Percentiles rank a stretch among this genome's conserved stretches.
Evolutionary conservation across 2,113 vertebrate species (phyloP).

Genomic region (Gambusia holbrooki): DNA sequence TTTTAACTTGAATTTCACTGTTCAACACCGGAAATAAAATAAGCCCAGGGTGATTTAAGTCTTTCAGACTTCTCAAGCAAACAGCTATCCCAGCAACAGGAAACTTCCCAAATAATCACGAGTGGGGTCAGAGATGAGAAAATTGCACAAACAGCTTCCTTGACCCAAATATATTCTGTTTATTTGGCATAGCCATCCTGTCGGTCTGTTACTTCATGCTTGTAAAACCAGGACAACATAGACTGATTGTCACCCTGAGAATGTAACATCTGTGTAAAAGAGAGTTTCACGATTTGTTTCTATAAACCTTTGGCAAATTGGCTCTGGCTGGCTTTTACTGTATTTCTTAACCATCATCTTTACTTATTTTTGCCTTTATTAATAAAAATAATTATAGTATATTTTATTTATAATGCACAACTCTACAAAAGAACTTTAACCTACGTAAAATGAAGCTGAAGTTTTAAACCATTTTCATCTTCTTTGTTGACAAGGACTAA

Average conservation of each 20-base stretch:
- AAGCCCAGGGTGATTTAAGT: slow-evolving; percentile 15
- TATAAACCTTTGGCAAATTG: slow-evolving; percentile 9
- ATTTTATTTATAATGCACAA: too few relatives aligned
- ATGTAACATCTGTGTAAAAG: background rate
- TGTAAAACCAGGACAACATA: background rate
- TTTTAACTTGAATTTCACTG: background rate
- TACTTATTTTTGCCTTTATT: too few relatives aligned
- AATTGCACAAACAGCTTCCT: slow-evolving; percentile 26
- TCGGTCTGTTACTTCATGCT: background rate
- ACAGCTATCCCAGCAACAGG: background rate
- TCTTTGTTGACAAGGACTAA: too few relatives aligned
- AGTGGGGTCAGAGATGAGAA: slow-evolving; percentile 8
- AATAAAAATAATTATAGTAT: too few relatives aligned
- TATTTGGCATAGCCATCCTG: slow-evolving; percentile 13
- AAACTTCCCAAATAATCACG: slow-evolving; percentile 15
- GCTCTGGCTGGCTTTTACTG: slow-evolving; percentile 5
- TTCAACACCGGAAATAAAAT: slow-evolving; percentile 46
- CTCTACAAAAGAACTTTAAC: too few relatives aligned
- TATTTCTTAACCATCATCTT: background rate
- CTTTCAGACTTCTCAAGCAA: slow-evolving; percentile 29
- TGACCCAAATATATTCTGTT: slow-evolving; percentile 6
- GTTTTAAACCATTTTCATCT: too few relatives aligned
- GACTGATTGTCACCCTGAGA: background rate
- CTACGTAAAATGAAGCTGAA: too few relatives aligned
- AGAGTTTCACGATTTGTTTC: slow-evolving; percentile 11